Percentiles rank a stretch among this genome's conserved stretches.
Conservation (phyloP, 1,140 invertebrate genomes). For the Caerostris darwini region DNA sequence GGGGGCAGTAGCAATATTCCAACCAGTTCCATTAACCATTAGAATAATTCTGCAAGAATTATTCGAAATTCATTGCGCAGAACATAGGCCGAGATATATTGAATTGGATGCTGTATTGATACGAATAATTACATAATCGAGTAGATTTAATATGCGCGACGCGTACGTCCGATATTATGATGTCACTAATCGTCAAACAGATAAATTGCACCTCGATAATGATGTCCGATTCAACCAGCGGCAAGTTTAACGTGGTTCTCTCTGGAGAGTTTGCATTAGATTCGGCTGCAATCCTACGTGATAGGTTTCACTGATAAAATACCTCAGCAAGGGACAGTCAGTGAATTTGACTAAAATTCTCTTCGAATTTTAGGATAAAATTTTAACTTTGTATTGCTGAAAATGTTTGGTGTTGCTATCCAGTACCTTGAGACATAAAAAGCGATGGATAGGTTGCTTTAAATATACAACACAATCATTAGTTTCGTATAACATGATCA, state of each 20-base stretch:
- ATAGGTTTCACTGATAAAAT: neutral
- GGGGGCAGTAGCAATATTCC: neutral
- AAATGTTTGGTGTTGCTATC: too few relatives aligned
- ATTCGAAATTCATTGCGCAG: constrained; percentile 3
- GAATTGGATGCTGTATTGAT: constrained; percentile 12
- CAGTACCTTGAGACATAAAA: too few relatives aligned
- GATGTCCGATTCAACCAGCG: constrained; percentile 10
- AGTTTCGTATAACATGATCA: too few relatives aligned
- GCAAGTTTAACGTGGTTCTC: neutral
- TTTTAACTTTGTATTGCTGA: too few relatives aligned
- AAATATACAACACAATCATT: too few relatives aligned
- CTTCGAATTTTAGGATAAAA: too few relatives aligned
- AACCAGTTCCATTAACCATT: neutral
- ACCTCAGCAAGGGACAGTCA: neutral
- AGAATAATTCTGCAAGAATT: neutral
- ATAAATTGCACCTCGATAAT: constrained; percentile 60
- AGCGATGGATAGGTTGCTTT: too few relatives aligned
- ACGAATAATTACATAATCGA: constrained; percentile 28
- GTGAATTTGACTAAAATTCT: too few relatives aligned
- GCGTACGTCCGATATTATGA: constrained; percentile 53
- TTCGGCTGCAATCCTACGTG: neutral
- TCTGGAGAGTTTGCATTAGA: neutral
- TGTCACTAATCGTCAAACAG: constrained; percentile 59
- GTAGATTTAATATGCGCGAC: constrained; percentile 65
- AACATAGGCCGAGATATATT: neutral